Conservation (phyloP, 2,888 invertebrate genomes). For the Leptinotarsa haldemani region DNA sequence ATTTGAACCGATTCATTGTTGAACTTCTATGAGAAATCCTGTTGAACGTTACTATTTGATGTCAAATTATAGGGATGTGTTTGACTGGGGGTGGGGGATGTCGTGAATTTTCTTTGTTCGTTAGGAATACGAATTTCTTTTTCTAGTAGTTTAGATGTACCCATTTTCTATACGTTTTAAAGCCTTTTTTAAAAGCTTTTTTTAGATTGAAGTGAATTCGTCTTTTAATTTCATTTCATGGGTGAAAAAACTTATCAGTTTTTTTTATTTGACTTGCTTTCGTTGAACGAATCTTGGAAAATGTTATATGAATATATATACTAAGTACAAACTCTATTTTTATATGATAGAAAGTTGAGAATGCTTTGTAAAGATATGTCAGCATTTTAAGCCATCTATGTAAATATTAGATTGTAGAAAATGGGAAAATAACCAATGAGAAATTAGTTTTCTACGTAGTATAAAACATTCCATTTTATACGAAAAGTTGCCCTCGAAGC, state of each 20-base stretch:
- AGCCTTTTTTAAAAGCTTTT: background rate
- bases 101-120: no score
- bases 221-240: background rate
- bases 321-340: constrained; percentile 49
- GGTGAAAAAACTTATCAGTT: background rate
- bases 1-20: background rate
- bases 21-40: no score
- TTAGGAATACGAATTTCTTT: background rate
- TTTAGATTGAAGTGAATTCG: background rate
- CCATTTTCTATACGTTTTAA: background rate
- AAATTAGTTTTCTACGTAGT: constrained; percentile 50
- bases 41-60: no score
- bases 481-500: constrained; percentile 42
- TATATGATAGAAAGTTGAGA: constrained; percentile 36
- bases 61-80: no score
- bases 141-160: background rate
- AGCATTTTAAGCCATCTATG: constrained; percentile 60
- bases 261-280: constrained; percentile 13
- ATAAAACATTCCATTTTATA: constrained; percentile 65
- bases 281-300: constrained; percentile 28
- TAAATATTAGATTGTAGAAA: constrained; percentile 56
- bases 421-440: constrained; percentile 62
- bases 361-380: constrained; percentile 62
- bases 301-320: constrained; percentile 30
- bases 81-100: no score